Conservation (phyloP, 2,797 vertebrate genomes). For the Brachymystax lenok region DNA sequence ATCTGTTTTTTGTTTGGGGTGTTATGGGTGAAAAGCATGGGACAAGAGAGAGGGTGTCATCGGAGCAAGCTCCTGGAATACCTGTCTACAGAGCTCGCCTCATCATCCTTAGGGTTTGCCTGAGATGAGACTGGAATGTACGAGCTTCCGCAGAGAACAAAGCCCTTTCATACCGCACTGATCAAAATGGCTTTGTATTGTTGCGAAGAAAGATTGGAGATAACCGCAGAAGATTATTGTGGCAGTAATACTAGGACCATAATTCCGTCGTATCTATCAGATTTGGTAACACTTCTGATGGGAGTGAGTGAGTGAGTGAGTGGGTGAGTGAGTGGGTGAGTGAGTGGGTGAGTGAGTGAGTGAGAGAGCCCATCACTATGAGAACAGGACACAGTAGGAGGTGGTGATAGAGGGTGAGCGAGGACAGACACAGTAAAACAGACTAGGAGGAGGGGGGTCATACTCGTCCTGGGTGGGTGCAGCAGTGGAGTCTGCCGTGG, state of each 20-base stretch:
- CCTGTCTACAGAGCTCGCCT: slow-evolving; percentile 30
- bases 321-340: too few relatives aligned
- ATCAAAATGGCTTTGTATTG: background rate
- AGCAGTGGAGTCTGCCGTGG: slow-evolving; percentile 77
- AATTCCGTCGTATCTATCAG: background rate
- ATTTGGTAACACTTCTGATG: background rate
- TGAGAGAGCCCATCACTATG: background rate
- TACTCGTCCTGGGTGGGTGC: slow-evolving; percentile 89
- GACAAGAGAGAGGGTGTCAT: slow-evolving; percentile 32
- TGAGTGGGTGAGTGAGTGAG: background rate
- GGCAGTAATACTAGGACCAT: background rate
- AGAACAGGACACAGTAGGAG: background rate
- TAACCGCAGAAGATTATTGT: background rate
- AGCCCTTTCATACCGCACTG: background rate
- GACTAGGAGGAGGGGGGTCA: slow-evolving; percentile 71
- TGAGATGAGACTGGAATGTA: slow-evolving; percentile 36
- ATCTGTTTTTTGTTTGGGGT: slow-evolving; percentile 42
- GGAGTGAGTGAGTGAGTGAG: slow-evolving; percentile 35
- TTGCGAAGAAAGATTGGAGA: slow-evolving; percentile 6
- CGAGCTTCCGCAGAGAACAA: background rate
- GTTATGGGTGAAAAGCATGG: slow-evolving; percentile 26
- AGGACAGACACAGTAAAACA: slow-evolving; percentile 53
- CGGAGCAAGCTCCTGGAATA: slow-evolving; percentile 48
- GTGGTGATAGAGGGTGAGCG: slow-evolving; percentile 28
- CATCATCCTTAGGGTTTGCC: slow-evolving; percentile 33